Percentiles rank a stretch among this genome's conserved stretches.
phyloP scores from a whole-genome alignment of 2,113 vertebrate genomes.

The Oceanites oceanicus region DNA sequence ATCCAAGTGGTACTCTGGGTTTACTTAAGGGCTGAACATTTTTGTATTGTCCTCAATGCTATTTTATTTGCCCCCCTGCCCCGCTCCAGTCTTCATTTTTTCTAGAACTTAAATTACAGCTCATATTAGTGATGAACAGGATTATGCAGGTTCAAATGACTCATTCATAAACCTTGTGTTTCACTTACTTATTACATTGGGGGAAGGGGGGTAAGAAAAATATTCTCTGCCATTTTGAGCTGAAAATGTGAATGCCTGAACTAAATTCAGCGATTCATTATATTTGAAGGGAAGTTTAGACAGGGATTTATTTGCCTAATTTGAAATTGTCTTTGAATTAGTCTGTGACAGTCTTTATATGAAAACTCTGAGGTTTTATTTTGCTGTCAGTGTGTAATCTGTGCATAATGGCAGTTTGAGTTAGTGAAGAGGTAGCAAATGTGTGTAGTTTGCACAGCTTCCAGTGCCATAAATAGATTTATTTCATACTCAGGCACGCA shows the following conservation, averaged over 20 bases:
- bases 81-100: not conserved
- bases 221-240: not conserved
- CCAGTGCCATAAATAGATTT: not conserved
- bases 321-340: conserved; percentile 10
- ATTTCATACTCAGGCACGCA: not conserved
- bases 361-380: not conserved
- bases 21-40: not conserved
- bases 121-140: not conserved
- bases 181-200: not conserved
- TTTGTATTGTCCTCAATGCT: not conserved
- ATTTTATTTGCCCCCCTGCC: not conserved
- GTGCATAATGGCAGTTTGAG: not conserved
- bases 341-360: not conserved
- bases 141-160: not conserved
- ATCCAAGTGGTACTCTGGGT: not conserved
- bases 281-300: not conserved
- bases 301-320: not conserved
- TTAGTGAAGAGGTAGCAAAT: not conserved
- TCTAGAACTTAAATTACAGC: not conserved
- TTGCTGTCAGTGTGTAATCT: not conserved
- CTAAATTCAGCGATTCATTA: not conserved
- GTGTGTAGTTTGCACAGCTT: not conserved
- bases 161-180: not conserved
- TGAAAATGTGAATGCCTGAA: not conserved
- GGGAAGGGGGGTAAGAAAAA: not conserved